Conservation (phyloP, 2,113 vertebrate genomes). For the Tetrao urogallus region DNA sequence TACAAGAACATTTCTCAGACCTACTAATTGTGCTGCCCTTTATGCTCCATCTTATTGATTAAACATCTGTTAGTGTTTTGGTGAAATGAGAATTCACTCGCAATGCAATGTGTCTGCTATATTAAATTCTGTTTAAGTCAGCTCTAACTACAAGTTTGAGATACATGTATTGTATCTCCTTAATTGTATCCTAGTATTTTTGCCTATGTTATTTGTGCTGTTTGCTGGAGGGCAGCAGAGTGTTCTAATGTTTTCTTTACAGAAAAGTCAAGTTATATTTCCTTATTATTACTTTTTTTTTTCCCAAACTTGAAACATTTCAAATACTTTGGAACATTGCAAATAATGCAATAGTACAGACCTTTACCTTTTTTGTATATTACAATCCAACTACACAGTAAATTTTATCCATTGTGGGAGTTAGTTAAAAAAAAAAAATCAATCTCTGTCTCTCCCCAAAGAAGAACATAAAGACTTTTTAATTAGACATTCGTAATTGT, state of each 20-base stretch:
- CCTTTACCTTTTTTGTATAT: not conserved
- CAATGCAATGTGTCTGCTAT: constrained; percentile 51
- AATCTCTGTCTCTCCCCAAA: no score
- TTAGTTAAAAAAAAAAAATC: not conserved
- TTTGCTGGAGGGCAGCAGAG: not conserved
- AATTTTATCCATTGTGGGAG: constrained; percentile 11
- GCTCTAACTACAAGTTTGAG: constrained; percentile 41
- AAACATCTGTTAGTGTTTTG: constrained; percentile 72
- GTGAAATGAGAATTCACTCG: constrained; percentile 48
- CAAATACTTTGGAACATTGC: not conserved
- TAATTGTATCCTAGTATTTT: not conserved
- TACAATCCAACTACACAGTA: constrained; percentile 25
- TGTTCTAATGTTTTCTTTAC: constrained; percentile 17
- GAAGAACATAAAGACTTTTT: constrained; percentile 6
- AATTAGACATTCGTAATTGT: constrained; percentile 46
- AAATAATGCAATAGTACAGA: constrained; percentile 32
- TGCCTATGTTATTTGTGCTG: not conserved
- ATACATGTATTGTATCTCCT: constrained; percentile 41
- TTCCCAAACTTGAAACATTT: not conserved
- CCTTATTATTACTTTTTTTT: not conserved
- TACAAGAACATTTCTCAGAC: constrained; percentile 58
- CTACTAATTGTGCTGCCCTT: constrained; percentile 59
- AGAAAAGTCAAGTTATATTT: constrained; percentile 2
- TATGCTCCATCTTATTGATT: constrained; percentile 71
- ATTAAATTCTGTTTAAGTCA: constrained; percentile 69